These are phyloP conservation scores for Lycocerus yunnanus DNA, from an alignment of 2,888 invertebrate genomes.

Conservation along the genomic window DNA sequence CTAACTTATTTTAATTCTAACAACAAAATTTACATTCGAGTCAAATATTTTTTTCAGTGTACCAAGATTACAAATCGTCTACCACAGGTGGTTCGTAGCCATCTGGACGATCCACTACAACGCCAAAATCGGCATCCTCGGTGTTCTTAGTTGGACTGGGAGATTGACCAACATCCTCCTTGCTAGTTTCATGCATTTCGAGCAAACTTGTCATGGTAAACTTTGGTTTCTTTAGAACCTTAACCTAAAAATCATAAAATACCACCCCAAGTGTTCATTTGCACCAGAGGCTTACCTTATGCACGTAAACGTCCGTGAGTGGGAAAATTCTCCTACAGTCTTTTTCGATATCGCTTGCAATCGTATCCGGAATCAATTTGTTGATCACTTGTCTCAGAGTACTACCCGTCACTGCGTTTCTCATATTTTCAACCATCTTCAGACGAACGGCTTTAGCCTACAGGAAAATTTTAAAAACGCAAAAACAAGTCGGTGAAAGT, in stretches of 20 bases:
- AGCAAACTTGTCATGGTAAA: constrained; percentile 95
- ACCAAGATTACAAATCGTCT: constrained; percentile 79
- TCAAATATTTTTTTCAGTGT: constrained; percentile 19
- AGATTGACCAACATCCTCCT: constrained; percentile 57
- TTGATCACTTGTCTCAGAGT: constrained; percentile 96
- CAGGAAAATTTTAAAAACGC: constrained; percentile 24
- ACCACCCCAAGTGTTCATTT: not conserved
- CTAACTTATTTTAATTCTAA: not conserved
- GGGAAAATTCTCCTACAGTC: constrained; percentile 96
- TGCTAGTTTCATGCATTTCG: constrained; percentile 93
- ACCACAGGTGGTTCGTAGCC: constrained; percentile 99
- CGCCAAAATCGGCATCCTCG: constrained; percentile 72
- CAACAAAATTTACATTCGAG: not conserved
- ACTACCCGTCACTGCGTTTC: constrained; percentile 83
- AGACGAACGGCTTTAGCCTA: constrained; percentile 88
- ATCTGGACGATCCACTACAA: constrained; percentile 87
- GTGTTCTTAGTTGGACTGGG: constrained; percentile 62
- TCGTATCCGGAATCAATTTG: constrained; percentile 96
- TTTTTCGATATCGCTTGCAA: constrained; percentile 99
- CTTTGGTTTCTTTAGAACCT: constrained; percentile 97
- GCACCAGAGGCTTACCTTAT: constrained; percentile 70
- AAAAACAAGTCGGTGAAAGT: not conserved
- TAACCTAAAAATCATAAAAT: constrained; percentile 69
- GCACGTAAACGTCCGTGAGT: constrained; percentile 97
- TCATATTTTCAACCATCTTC: constrained; percentile 98